Percentiles rank a stretch among this genome's conserved stretches.
Conservation (phyloP, 2,888 invertebrate genomes). For the Seira sanloemensis region DNA sequence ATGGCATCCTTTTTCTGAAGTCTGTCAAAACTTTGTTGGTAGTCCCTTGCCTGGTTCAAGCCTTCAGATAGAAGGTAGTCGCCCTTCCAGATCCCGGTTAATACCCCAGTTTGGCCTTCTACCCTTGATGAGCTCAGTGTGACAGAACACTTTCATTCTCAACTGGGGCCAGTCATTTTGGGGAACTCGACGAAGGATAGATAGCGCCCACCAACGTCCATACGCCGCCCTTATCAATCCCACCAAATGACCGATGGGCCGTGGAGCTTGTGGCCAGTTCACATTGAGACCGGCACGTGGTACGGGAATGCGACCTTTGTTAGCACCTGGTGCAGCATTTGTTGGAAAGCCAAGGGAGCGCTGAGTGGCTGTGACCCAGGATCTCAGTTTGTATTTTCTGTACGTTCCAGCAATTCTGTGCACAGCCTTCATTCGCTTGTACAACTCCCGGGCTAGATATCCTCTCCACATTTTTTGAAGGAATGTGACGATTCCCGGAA, state of each 20-base stretch:
- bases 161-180: constrained; percentile 92
- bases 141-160: constrained; percentile 80
- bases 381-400: constrained; percentile 85
- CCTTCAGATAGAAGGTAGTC: constrained; percentile 87
- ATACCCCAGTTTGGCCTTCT: constrained; percentile 85
- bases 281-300: constrained; percentile 70
- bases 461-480: constrained; percentile 98
- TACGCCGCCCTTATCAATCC: constrained; percentile 81
- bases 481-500: constrained; percentile 93
- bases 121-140: constrained; percentile 77
- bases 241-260: constrained; percentile 78
- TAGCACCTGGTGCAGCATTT: constrained; percentile 29
- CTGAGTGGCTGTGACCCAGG: constrained; percentile 81
- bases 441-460: constrained; percentile 84
- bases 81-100: constrained; percentile 87
- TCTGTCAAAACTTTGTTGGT: constrained; percentile 82
- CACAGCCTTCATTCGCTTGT: constrained; percentile 91
- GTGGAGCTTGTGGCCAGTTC: constrained; percentile 69
- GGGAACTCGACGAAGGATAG: constrained; percentile 88
- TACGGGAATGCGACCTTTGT: constrained; percentile 66
- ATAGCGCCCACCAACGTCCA: constrained; percentile 91
- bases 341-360: constrained; percentile 70
- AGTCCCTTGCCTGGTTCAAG: constrained; percentile 80
- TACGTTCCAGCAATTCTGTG: constrained; percentile 88
- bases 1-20: constrained; percentile 83